Evolutionary conservation across 2,888 invertebrate species (phyloP), one percentile per base, ranked within the genome.

Genomic region (Prionchulus punctatus): DNA sequence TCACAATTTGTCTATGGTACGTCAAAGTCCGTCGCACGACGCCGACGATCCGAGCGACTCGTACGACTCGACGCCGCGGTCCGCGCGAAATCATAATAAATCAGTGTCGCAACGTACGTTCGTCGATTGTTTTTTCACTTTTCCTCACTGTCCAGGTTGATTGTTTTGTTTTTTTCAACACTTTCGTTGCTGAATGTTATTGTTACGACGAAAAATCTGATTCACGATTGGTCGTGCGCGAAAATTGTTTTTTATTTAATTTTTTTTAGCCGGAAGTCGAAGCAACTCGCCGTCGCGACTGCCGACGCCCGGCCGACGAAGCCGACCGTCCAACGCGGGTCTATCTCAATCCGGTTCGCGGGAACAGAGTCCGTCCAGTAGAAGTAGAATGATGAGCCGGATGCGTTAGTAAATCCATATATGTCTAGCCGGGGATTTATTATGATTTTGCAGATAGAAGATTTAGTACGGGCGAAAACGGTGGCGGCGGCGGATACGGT

Each of bases 231-330:
- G n/a, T n/a, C n/a, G n/a, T n/a, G n/a, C n/a, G n/a, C n/a, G n/a
- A n/a, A n/a, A n/a, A n/a, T n/a, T n/a, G n/a, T n/a, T 54, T 31
- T 56, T 15, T 23, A n/a, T 43, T n/a, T 58, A 2, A 1, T 55
- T 28, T 49, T 27, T 69, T 72, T 30, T 75, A 89, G 89, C 94
- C 4, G 86, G 87, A 51, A 91, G 91, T 64, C 79, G 94, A 43
- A 90, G 90, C 2, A 87, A 87, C 54, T 92, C 92, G 0, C 92
- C 94, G 0, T 86, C 89, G 57, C 81, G 88, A 60, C 74, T 84
- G 18, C 25, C 57, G 7, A 7, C 47, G 12, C 23, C 23, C n/a
- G n/a, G 49, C 4, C 47, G 21, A 36, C 50, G 21, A 36, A 30
- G 7, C 36, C 45, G 23, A 43, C 21, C 31, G 48, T 42, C 55